Evolutionary conservation across 2,888 invertebrate species (phyloP).

Genomic region (Dryobotodes eremita): DNA sequence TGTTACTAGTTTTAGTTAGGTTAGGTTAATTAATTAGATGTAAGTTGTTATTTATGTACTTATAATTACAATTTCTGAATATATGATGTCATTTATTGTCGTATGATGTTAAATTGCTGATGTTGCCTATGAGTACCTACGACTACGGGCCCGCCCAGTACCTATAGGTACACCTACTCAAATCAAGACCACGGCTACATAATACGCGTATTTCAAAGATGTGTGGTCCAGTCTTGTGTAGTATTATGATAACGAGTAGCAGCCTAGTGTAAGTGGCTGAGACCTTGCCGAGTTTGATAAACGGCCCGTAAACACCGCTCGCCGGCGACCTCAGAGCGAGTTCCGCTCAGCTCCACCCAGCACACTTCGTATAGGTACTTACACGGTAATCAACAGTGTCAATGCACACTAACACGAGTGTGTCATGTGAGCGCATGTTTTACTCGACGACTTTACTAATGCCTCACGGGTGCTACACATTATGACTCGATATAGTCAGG

Average conservation of each 20-base stretch:
- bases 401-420: conserved; percentile 19
- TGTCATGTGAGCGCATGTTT: not conserved
- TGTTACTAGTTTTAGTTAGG: too few relatives aligned
- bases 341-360: conserved; percentile 64
- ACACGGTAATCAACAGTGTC: conserved; percentile 20
- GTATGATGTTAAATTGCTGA: too few relatives aligned
- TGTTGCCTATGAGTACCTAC: not conserved
- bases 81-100: too few relatives aligned
- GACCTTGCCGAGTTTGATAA: conserved; percentile 79
- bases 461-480: not conserved
- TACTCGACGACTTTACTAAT: not conserved
- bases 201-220: conserved; percentile 1
- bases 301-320: conserved; percentile 71
- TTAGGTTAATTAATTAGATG: too few relatives aligned
- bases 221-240: not conserved
- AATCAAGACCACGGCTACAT: not conserved
- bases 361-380: not conserved
- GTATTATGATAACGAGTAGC: conserved; percentile 42
- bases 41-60: too few relatives aligned
- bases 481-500: not conserved
- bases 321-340: conserved; percentile 67
- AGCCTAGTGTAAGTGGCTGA: conserved; percentile 43
- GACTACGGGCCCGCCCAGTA: not conserved
- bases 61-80: too few relatives aligned
- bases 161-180: not conserved